These are phyloP conservation scores for Trachemys scripta DNA, from an alignment of 2,113 vertebrate genomes.

Conservation along the genomic window DNA sequence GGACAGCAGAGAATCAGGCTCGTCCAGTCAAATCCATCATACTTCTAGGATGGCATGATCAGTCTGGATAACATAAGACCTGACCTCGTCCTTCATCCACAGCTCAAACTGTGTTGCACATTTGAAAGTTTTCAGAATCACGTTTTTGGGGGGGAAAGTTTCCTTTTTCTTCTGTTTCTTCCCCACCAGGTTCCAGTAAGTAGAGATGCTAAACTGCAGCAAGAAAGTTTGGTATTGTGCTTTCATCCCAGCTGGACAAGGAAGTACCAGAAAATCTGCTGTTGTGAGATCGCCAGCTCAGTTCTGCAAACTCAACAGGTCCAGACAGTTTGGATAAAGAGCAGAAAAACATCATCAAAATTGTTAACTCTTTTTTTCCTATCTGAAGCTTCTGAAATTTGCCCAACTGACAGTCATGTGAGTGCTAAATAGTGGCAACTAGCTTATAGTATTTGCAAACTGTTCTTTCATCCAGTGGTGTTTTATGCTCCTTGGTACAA, in stretches of 20 bases:
- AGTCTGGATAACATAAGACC: background rate
- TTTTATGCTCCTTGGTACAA: background rate
- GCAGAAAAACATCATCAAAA: background rate
- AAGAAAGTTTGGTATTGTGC: background rate
- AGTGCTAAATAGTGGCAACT: background rate
- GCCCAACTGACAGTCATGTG: background rate
- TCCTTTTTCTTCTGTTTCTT: background rate
- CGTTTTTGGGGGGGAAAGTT: background rate
- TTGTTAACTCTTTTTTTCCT: background rate
- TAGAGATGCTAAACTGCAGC: background rate
- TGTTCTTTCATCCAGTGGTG: background rate
- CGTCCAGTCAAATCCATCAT: background rate
- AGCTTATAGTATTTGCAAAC: background rate
- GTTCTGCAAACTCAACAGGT: background rate
- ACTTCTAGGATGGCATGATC: background rate
- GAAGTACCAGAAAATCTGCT: background rate
- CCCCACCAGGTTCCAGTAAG: background rate
- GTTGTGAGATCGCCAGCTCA: background rate
- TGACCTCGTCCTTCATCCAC: background rate
- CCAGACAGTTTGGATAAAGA: background rate
- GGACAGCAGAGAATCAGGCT: background rate
- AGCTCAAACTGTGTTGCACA: background rate
- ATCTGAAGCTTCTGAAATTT: background rate
- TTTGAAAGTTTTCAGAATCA: background rate
- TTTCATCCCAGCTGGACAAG: background rate